These are phyloP conservation scores for Mythimna vitellina DNA, from an alignment of 2,888 invertebrate species.

Conservation along the genomic window DNA sequence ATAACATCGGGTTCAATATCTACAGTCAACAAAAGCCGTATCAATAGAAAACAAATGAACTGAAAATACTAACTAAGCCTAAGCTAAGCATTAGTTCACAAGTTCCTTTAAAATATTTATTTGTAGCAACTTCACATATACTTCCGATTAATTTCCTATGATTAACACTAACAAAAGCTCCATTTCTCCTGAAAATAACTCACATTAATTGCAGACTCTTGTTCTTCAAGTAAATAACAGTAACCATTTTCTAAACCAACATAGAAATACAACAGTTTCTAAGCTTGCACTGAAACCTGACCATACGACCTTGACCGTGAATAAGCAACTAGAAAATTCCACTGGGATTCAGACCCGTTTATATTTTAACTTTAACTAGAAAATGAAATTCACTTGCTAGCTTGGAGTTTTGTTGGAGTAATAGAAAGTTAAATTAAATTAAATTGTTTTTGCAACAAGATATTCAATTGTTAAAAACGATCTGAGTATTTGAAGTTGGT, in stretches of 20 bases:
- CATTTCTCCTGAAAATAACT: not conserved
- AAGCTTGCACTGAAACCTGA: constrained; percentile 18
- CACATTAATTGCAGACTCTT: not conserved
- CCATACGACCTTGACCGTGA: constrained; percentile 41
- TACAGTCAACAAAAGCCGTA: no score
- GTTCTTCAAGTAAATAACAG: not conserved
- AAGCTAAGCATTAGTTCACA: no score
- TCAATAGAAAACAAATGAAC: not conserved
- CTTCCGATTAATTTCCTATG: not conserved
- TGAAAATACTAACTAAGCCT: no score
- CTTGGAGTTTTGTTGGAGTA: constrained; percentile 15
- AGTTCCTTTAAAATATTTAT: not conserved
- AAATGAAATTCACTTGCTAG: constrained; percentile 26
- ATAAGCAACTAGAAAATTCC: constrained; percentile 22
- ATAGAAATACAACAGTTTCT: constrained; percentile 14
- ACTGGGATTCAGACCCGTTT: constrained; percentile 33
- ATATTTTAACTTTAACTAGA: constrained; percentile 43
- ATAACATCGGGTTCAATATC: not conserved
- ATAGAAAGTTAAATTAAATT: constrained; percentile 17
- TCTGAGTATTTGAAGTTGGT: not conserved
- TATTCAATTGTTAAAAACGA: not conserved
- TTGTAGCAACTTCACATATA: not conserved
- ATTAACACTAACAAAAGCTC: not conserved
- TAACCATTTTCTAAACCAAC: constrained; percentile 6
- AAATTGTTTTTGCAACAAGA: constrained; percentile 15